Base-by-base conservation (phyloP, 1,140 invertebrate genomes). In the Bradysia coprophila region DNA sequence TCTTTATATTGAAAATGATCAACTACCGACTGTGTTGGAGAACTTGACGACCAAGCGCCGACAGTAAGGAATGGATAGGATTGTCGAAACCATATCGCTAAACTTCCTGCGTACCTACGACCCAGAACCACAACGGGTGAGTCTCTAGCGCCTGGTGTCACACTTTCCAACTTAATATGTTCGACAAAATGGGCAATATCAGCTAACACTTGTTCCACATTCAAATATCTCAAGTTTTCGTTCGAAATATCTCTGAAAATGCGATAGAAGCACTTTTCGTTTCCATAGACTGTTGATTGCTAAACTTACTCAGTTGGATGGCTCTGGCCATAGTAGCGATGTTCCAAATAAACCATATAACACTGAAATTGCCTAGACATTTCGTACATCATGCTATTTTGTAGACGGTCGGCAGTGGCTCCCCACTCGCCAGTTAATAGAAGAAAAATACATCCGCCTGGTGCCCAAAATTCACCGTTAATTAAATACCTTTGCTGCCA, bases 281-380 rank as follows among this genome's bases (percentile, higher is more conserved):
- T 16, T 9, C 10, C 5, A n/a, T 5, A 9, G 10, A n/a, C 6
- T 9, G 18, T 36, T 10, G 6, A n/a, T 9, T 23, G 23, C 13
- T 28, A 42, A 42, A 0, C 22, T 62, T 66, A 85, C 80, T 47
- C 43, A 34, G 73, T 80, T 4, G 85, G 86, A 46, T 68, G 66
- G 52, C 78, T 84, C 47, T 76, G 50, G 23, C 86, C 86, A 57
- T 88, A 90, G 59, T 73, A 90, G 38, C 85, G 68, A 60, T 91
- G 86, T 53, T 91, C 86, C 1, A 86, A 71, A 44, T 76, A 75
- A 42, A 73, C 64, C 49, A 73, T 55, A 15, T 65, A 64, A 4
- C 80, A 85, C 31, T 68, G 68, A 50, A 79, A 68, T 34, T 74
- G 59, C 40, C 67, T 67, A 19, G 72, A 77, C 46, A 75, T 62